These are phyloP conservation scores for Apis mellifera DNA, from an alignment of 1,140 invertebrate genomes.

Conservation along the genomic window Amel_HAv3.1 CM009941.2:15095501-15096000, in stretches of 20 bases:
- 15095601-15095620: constrained; percentile 96
- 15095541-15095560: constrained; percentile 58
- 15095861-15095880: constrained; percentile 98
- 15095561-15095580: constrained; percentile 97
- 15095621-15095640: constrained; percentile 97
- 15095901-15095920: constrained; percentile 93
- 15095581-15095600: constrained; percentile 97
- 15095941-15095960: constrained; percentile 98
- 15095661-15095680: constrained; percentile 99
- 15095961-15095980: constrained; percentile 96
- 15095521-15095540: constrained; percentile 10
- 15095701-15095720: constrained; percentile 99
- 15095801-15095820: constrained; percentile 99
- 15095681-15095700: constrained; percentile 99
- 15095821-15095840: constrained; percentile 97
- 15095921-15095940: constrained; percentile 97
- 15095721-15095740: constrained; percentile 98
- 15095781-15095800: constrained; percentile 99
- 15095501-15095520: background rate
- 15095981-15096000: constrained; percentile 99
- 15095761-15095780: constrained; percentile 99
- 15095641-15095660: constrained; percentile 97
- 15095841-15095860: constrained; percentile 97
- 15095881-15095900: constrained; percentile 98
- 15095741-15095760: constrained; percentile 97